Conservation (phyloP, 1,140 invertebrate species). For the Daktulosphaira vitifoliae region DNA sequence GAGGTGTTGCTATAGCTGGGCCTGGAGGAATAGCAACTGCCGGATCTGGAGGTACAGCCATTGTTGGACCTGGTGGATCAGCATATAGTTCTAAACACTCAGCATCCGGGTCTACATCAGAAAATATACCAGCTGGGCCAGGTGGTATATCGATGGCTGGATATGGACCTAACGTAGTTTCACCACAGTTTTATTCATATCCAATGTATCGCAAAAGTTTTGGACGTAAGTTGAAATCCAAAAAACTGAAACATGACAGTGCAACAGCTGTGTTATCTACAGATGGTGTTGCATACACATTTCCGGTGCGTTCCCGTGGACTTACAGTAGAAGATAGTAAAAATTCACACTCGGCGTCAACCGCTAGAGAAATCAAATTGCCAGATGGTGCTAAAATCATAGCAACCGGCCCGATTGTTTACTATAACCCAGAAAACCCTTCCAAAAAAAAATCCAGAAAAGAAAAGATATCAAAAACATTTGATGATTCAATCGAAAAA, state of each 20-base stretch:
- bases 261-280: slow-evolving; percentile 54
- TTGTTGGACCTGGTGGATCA: slow-evolving; percentile 61
- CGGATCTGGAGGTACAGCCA: slow-evolving; percentile 60
- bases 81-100: slow-evolving; percentile 57
- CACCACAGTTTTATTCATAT: background rate
- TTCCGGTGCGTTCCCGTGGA: background rate
- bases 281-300: slow-evolving; percentile 51
- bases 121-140: background rate
- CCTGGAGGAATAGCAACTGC: slow-evolving; percentile 64
- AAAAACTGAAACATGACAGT: slow-evolving; percentile 58
- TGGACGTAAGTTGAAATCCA: slow-evolving; percentile 59
- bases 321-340: background rate
- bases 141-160: slow-evolving; percentile 6
- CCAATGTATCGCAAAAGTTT: slow-evolving; percentile 48
- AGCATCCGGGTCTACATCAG: slow-evolving; percentile 51
- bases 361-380: slow-evolving; percentile 31
- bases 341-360: background rate
- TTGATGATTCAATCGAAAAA: no score
- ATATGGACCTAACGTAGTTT: background rate
- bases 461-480: background rate
- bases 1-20: slow-evolving; percentile 63
- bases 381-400: slow-evolving; percentile 53
- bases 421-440: slow-evolving; percentile 47
- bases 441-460: background rate
- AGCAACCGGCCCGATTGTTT: slow-evolving; percentile 58